Percentiles rank a stretch among this genome's conserved stretches.
phyloP scores from a whole-genome alignment of 23 tunicate genomes.

The Aplidium turbinatum region DNA sequence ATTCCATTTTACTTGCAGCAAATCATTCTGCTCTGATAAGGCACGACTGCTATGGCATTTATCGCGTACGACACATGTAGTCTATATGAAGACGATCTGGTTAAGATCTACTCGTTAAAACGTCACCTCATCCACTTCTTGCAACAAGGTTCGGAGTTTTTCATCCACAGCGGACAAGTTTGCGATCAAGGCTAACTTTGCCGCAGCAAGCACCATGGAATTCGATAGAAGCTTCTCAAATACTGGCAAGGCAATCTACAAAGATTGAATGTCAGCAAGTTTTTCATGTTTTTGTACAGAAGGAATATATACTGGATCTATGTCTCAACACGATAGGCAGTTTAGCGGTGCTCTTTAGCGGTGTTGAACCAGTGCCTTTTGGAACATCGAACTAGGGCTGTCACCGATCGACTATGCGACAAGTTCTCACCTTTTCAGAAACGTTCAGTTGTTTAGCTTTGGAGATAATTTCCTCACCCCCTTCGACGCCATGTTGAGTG shows the following conservation, averaged over 20 bases:
- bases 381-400: no score
- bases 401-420: neutral
- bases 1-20: no score
- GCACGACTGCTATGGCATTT: neutral
- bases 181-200: slow-evolving; percentile 36
- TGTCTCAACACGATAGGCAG: no score
- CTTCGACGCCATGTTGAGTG: slow-evolving; percentile 21
- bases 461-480: slow-evolving; percentile 29
- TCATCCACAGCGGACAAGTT: slow-evolving; percentile 4
- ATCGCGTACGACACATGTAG: no score
- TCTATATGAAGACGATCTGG: no score
- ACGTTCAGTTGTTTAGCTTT: slow-evolving; percentile 15
- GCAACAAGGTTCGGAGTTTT: neutral
- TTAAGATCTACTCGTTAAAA: no score
- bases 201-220: slow-evolving; percentile 27
- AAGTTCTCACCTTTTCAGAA: slow-evolving; percentile 5
- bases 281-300: no score
- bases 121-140: slow-evolving; percentile 1
- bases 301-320: no score
- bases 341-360: no score
- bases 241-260: slow-evolving; percentile 16
- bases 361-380: no score
- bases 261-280: no score
- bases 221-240: slow-evolving; percentile 20
- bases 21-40: no score